Percentiles rank a stretch among this genome's conserved stretches.
These are phyloP conservation scores for Myotis lucifugus DNA, from an alignment of 2,113 vertebrate species.

Conservation along the genomic window DNA sequence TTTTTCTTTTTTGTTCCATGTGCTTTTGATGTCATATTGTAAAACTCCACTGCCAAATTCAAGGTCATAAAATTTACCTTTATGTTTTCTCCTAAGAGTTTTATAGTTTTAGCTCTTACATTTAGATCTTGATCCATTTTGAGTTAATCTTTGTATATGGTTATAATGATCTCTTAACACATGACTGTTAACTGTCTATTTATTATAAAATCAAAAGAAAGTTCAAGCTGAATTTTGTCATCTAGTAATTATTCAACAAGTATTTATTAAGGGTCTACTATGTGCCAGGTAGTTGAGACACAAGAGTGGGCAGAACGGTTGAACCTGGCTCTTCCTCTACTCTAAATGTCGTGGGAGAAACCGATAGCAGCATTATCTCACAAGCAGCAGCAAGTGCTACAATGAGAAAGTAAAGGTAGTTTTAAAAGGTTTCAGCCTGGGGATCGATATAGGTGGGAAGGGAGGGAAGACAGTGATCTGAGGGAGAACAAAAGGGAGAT, in stretches of 20 bases:
- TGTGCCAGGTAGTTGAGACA: not conserved
- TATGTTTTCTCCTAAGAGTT: not conserved
- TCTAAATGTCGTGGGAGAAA: not conserved
- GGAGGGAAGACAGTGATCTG: not conserved
- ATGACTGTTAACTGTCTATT: not conserved
- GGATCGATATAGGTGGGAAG: not conserved
- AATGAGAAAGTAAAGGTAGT: not conserved
- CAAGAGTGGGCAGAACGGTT: not conserved
- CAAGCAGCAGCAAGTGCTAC: not conserved
- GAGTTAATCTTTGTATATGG: slow-evolving; percentile 9
- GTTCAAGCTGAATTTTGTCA: not conserved
- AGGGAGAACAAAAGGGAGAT: not conserved
- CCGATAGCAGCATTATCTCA: not conserved
- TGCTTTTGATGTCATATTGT: not conserved
- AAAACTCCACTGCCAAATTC: not conserved
- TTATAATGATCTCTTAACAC: slow-evolving; percentile 14
- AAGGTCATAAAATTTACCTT: not conserved
- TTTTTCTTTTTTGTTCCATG: not conserved
- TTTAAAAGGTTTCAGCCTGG: not conserved
- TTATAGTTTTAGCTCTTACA: not conserved
- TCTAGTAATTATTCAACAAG: not conserved
- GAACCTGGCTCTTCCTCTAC: not conserved
- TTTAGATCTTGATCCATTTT: slow-evolving; percentile 33
- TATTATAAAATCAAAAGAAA: slow-evolving; percentile 12
- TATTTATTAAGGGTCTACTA: not conserved